phyloP scores from a whole-genome alignment of 2,113 vertebrate genomes.

The Benitochromis conjunctus region DNA sequence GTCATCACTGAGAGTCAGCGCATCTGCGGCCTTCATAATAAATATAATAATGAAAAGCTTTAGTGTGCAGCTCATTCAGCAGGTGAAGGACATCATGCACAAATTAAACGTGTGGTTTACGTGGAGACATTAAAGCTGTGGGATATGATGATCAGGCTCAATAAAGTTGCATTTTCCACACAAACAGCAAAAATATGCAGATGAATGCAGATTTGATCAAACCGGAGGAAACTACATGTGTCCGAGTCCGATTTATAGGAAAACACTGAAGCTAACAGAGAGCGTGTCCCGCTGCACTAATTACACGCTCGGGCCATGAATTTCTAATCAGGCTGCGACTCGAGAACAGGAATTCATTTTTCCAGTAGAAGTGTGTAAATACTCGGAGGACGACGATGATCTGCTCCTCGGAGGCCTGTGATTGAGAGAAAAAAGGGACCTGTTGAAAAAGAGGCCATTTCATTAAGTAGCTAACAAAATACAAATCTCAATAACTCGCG shows the following conservation, averaged over 20 bases:
- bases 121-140: background rate
- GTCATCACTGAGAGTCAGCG: background rate
- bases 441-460: constrained; percentile 54
- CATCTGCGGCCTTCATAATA: background rate
- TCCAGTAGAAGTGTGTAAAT: background rate
- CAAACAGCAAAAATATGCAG: background rate
- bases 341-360: background rate
- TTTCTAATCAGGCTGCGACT: background rate
- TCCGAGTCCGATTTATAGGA: background rate
- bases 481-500: constrained; percentile 65
- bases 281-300: background rate
- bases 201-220: background rate
- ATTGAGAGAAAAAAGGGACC: constrained; percentile 34
- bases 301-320: background rate
- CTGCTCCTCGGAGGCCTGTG: background rate
- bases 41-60: background rate
- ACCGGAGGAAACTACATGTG: background rate
- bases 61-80: background rate
- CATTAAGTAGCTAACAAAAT: constrained; percentile 72
- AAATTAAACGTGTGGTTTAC: background rate
- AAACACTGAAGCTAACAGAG: background rate
- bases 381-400: background rate
- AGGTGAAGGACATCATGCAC: background rate
- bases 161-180: background rate
- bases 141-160: background rate